Conservation (phyloP, 37 sponge, comb jelly and placozoan species). For the Crambe crambe region DNA sequence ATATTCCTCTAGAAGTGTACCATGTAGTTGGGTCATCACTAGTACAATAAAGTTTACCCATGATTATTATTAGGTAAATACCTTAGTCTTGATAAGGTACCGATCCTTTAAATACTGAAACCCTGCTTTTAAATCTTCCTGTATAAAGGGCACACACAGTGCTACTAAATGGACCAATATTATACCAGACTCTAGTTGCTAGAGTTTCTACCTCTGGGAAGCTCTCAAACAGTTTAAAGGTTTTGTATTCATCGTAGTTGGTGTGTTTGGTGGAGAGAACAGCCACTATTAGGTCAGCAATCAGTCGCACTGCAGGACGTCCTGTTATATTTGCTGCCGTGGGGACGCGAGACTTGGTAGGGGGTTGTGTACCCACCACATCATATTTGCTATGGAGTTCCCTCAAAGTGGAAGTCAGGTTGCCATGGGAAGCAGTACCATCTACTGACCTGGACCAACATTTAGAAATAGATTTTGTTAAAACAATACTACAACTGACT, state of each 20-base stretch:
- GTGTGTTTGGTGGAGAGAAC: slow-evolving; percentile 11
- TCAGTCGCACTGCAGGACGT: neutral
- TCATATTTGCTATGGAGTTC: slow-evolving; percentile 32
- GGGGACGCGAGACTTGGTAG: slow-evolving; percentile 3
- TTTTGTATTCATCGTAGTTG: slow-evolving; percentile 32
- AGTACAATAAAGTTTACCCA: no score
- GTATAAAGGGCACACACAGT: neutral
- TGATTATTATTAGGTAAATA: neutral
- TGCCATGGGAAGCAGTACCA: neutral
- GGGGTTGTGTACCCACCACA: slow-evolving; percentile 16
- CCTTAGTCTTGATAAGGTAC: slow-evolving; percentile 22
- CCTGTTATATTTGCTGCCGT: neutral
- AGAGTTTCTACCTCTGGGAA: slow-evolving; percentile 60
- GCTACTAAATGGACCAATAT: no score
- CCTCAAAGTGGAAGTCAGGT: slow-evolving; percentile 22
- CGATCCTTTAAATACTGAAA: slow-evolving; percentile 7
- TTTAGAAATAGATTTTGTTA: neutral
- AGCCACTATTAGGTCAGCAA: neutral
- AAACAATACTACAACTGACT: neutral
- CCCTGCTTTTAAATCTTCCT: slow-evolving; percentile 20
- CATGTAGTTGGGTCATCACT: no score
- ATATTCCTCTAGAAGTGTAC: neutral
- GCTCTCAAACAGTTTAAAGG: slow-evolving; percentile 62
- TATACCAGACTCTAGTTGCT: no score
- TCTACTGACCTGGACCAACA: slow-evolving; percentile 19